These are phyloP conservation scores for Stylophora pistillata DNA, from an alignment of 64 coral and sea anemone genomes.

Conservation along the genomic window DNA sequence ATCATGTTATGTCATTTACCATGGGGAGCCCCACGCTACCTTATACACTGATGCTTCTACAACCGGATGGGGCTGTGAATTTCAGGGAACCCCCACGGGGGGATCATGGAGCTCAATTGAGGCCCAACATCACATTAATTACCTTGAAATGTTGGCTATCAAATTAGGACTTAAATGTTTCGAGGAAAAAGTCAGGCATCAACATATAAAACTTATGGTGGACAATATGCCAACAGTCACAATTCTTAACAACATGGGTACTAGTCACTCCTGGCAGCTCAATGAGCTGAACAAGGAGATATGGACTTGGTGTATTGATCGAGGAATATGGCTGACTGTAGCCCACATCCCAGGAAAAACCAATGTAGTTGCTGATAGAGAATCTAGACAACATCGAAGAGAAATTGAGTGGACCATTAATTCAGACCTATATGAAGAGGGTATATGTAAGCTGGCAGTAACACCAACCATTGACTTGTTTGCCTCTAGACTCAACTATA, in stretches of 20 bases:
- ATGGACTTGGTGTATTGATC: slow-evolving; percentile 50
- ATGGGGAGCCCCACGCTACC: background rate
- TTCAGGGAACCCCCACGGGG: slow-evolving; percentile 11
- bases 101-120: slow-evolving; percentile 12
- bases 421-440: slow-evolving; percentile 23
- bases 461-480: slow-evolving; percentile 60
- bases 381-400: slow-evolving; percentile 40
- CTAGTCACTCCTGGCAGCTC: slow-evolving; percentile 30
- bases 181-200: slow-evolving; percentile 24
- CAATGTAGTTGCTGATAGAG: slow-evolving; percentile 43
- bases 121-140: slow-evolving; percentile 48
- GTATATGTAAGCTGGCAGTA: slow-evolving; percentile 8
- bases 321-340: slow-evolving; percentile 62
- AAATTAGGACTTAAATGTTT: slow-evolving; percentile 51
- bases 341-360: slow-evolving; percentile 47
- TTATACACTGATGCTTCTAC: slow-evolving; percentile 21
- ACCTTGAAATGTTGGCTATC: slow-evolving; percentile 31
- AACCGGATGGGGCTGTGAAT: slow-evolving; percentile 15
- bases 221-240: slow-evolving; percentile 51
- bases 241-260: slow-evolving; percentile 49
- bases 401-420: slow-evolving; percentile 49
- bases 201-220: slow-evolving; percentile 47
- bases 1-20: slow-evolving; percentile 36
- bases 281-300: slow-evolving; percentile 50
- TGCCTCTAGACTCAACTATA: slow-evolving; percentile 58